A percentile compares a stretch with the other conserved stretches of the same genome.
phyloP scores from a whole-genome alignment of 2,113 vertebrate genomes.

The Rhinoderma darwinii region DNA sequence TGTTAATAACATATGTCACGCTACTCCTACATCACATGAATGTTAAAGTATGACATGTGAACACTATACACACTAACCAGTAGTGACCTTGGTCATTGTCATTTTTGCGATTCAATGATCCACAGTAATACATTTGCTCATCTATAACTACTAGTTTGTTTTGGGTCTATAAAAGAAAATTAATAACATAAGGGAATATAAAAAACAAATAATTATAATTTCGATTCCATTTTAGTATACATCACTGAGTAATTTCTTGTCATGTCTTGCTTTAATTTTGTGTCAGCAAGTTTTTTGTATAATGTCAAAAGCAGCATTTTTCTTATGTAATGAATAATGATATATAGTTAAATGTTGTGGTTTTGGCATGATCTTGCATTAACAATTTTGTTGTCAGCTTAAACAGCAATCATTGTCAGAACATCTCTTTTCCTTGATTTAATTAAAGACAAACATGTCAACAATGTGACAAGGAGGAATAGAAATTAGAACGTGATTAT shows the following conservation, averaged over 20 bases:
- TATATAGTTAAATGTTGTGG: slow-evolving; percentile 5
- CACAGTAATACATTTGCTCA: background rate
- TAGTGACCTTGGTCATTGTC: too few species aligned
- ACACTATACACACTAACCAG: too few species aligned
- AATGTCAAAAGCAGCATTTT: background rate
- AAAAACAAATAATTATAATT: background rate
- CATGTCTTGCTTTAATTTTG: background rate
- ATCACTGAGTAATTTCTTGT: background rate
- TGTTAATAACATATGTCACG: too few species aligned
- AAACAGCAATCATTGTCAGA: slow-evolving; percentile 53
- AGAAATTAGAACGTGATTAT: slow-evolving; percentile 45
- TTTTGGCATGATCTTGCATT: slow-evolving; percentile 39
- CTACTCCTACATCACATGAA: too few species aligned
- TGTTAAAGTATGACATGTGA: too few species aligned
- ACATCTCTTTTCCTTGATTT: slow-evolving; percentile 37
- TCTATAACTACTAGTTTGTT: background rate
- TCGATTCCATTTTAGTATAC: background rate
- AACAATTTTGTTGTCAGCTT: slow-evolving; percentile 51
- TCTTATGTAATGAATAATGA: background rate
- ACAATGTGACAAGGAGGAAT: slow-evolving; percentile 44
- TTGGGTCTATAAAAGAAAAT: background rate
- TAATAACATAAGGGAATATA: background rate
- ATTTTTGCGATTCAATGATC: too few species aligned
- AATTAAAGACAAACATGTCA: slow-evolving; percentile 54
- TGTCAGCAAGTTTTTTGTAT: slow-evolving; percentile 17